phyloP scores from a whole-genome alignment of 2,113 vertebrate species.

The Galeopterus variegatus region DNA sequence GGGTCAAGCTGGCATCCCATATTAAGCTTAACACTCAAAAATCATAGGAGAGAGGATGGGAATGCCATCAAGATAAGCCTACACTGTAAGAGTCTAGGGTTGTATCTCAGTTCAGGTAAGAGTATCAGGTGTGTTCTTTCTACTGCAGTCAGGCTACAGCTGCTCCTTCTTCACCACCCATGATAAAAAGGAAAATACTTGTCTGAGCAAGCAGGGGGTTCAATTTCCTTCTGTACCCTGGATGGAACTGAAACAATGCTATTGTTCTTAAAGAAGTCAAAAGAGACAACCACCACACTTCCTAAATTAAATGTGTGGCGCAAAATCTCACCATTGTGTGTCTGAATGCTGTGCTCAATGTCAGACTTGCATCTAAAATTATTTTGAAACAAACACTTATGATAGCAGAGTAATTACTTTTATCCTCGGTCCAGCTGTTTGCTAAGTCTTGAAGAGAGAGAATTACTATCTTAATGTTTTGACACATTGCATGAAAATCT shows the following conservation, averaged over 20 bases:
- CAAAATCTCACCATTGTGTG: background rate
- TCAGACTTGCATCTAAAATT: background rate
- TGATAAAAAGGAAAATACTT: background rate
- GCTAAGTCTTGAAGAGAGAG: constrained; percentile 81
- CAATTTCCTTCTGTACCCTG: background rate
- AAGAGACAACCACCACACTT: background rate
- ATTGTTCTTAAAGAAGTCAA: background rate
- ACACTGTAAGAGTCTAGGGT: background rate
- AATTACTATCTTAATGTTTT: constrained; percentile 83
- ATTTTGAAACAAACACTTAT: constrained; percentile 58
- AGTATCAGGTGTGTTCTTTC: background rate
- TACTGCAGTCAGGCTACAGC: background rate
- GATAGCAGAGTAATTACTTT: constrained; percentile 58
- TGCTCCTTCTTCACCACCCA: background rate
- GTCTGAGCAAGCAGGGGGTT: background rate
- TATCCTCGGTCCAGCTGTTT: constrained; percentile 77
- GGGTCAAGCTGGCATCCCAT: background rate
- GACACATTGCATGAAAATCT: constrained; percentile 83
- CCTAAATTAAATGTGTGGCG: background rate
- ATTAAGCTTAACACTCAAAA: background rate
- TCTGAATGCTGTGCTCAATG: background rate
- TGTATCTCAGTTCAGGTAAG: background rate
- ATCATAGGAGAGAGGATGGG: background rate
- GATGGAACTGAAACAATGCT: background rate
- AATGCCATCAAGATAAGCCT: background rate